Evolutionary conservation across 2,797 vertebrate species (phyloP).

Genomic region (Hypotaenidia okinawae): DNA sequence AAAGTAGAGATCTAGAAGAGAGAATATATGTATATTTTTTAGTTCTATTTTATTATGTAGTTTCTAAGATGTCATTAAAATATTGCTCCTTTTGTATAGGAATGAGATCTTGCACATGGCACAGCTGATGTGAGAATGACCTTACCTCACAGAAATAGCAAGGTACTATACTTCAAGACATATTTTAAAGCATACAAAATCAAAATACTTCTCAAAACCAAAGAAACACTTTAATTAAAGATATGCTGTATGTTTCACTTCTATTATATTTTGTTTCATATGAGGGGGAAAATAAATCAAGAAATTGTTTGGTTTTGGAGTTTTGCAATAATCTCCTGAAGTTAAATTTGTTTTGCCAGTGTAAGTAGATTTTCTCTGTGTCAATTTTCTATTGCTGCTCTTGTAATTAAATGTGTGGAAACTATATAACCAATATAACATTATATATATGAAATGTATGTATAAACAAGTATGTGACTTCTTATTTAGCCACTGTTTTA

Average conservation of each 20-base stretch:
- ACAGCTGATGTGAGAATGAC: neutral
- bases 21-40: accelerated
- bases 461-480: neutral
- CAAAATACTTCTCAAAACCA: neutral
- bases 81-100: neutral
- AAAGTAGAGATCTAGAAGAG: neutral
- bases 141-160: neutral
- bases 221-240: neutral
- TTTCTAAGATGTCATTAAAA: neutral
- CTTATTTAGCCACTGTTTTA: neutral
- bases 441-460: too few relatives aligned
- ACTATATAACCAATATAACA: neutral
- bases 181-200: neutral
- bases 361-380: neutral
- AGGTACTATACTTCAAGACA: neutral
- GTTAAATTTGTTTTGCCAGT: neutral
- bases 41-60: neutral
- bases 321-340: neutral
- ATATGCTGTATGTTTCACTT: neutral
- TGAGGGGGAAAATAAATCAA: neutral
- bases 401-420: neutral
- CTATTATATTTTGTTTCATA: neutral
- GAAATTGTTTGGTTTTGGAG: neutral
- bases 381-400: neutral
- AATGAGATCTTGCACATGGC: neutral